Base-by-base conservation (phyloP, 2,113 vertebrate species). In the Scophthalmus maximus region DNA sequence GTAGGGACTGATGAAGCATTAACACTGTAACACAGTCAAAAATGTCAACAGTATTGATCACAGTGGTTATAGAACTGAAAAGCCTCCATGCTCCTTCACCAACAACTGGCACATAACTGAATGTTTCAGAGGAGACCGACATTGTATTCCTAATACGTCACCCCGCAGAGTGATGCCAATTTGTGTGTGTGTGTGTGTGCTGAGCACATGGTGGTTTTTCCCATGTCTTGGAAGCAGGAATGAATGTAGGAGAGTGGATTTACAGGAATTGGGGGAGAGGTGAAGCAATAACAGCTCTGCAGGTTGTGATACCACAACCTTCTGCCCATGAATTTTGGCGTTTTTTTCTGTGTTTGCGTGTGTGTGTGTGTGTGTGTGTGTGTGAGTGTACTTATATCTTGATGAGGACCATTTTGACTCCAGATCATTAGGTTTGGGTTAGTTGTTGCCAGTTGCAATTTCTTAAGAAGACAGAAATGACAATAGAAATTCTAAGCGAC, bases 241-340 rank as follows among this genome's bases (percentile, higher is more conserved):
- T 8, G 3, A 22, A 6, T n/a, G n/a, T n/a, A n/a, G 1, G 1
- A 23, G 57, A 44, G 11, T 57, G 72, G 61, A 82, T 84, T 84
- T 79, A 67, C 56, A 10, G 55, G 65, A 82, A 84, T 8, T 62
- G 36, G 42, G 38, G 40, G 17, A 60, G 63, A 46, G 34, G 40
- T 81, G 36, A 69, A 8, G 49, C 26, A 78, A 60, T 38, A 68
- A 42, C 12, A 1, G 34, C 12, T 73, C 26, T 63, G n/a, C 26
- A 66, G 32, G 2, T 30, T 61, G 20, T 10, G 22, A 26, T 63
- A 25, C 40, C 50, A 7, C 2, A 17, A 38, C 18, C 12, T n/a
- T 5, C 30, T 53, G 62, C 76, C 60, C 73, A 67, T n/a, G 18
- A 68, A 60, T 55, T 20, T 6, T 25, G 22, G 26, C 8, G 1